Evolutionary conservation across 2,797 vertebrate species (phyloP).

Genomic region (Carduelis carduelis): DNA sequence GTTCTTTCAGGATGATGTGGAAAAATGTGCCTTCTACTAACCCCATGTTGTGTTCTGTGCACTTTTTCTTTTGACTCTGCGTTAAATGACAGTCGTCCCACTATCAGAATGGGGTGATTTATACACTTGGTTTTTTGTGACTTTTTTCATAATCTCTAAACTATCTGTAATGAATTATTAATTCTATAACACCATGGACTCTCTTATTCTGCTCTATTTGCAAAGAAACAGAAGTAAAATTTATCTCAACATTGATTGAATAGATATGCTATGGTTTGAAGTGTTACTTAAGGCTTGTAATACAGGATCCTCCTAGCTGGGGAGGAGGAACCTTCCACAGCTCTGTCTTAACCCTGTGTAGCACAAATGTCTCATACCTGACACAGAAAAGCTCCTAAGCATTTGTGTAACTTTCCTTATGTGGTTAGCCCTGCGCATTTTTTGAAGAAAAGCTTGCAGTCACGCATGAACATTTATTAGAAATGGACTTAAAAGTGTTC

Average conservation of each 20-base stretch:
- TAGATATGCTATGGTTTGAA: background rate
- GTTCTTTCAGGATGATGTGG: background rate
- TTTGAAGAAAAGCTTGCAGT: background rate
- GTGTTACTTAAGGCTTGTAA: background rate
- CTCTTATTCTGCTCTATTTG: background rate
- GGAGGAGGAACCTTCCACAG: background rate
- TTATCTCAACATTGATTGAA: background rate
- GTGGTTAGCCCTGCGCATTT: background rate
- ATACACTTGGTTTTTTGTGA: background rate
- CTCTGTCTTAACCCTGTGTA: background rate
- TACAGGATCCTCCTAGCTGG: background rate
- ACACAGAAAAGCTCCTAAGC: background rate
- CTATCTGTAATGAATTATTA: background rate
- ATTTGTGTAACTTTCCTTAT: background rate
- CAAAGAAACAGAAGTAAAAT: background rate
- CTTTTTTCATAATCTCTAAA: background rate
- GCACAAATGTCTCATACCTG: accelerated
- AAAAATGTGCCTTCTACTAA: background rate
- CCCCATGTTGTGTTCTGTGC: background rate
- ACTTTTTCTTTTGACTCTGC: background rate
- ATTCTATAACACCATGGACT: background rate
- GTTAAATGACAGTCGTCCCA: background rate
- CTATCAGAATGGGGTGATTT: background rate
- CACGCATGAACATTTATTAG: background rate
- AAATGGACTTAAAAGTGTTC: background rate